Conservation (phyloP, 2,113 vertebrate species). For the Rhizomys pruinosus region DNA sequence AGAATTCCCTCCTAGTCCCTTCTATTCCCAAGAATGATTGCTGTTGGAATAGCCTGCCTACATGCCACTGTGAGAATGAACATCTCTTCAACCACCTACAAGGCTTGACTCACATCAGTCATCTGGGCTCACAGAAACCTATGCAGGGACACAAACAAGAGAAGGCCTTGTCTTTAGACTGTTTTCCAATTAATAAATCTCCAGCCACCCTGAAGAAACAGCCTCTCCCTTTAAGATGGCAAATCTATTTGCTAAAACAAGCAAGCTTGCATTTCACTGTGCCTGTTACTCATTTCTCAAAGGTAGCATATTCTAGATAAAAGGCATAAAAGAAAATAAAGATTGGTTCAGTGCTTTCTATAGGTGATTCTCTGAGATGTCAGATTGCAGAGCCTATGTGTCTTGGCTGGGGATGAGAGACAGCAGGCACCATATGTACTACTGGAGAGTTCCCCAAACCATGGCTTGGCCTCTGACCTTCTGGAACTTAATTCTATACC, state of each 20-base stretch:
- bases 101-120: background rate
- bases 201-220: background rate
- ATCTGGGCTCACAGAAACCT: background rate
- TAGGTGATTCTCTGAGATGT: background rate
- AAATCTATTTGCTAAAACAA: slow-evolving; percentile 44
- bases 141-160: slow-evolving; percentile 35
- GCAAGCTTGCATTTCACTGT: slow-evolving; percentile 21
- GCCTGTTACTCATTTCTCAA: slow-evolving; percentile 16
- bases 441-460: background rate
- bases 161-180: slow-evolving; percentile 18
- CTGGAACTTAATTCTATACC: background rate
- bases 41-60: background rate
- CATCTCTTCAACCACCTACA: slow-evolving; percentile 14
- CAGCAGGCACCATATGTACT: background rate
- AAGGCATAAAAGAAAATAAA: background rate
- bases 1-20: slow-evolving; percentile 20
- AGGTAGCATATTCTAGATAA: background rate
- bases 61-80: slow-evolving; percentile 11
- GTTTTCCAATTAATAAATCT: slow-evolving; percentile 39
- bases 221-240: slow-evolving; percentile 10
- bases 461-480: background rate
- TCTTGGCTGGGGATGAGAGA: background rate
- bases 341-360: background rate
- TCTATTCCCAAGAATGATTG: background rate
- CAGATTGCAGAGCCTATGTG: background rate